These are phyloP conservation scores for Avahi laniger DNA, from an alignment of 2,797 vertebrate genomes.

Conservation along the genomic window DNA sequence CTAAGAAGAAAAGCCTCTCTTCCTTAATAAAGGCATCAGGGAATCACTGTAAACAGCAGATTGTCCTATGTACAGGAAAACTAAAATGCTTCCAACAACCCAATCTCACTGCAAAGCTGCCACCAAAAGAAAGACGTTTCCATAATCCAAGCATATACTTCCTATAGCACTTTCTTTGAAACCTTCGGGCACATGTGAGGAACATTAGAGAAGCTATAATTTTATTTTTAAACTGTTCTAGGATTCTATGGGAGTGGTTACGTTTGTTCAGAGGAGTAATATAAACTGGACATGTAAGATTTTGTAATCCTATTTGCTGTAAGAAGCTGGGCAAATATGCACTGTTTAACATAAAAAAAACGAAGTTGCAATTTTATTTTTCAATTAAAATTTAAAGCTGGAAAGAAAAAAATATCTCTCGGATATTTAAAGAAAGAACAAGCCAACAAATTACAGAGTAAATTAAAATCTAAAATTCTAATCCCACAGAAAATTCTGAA, in stretches of 20 bases:
- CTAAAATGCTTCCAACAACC: background rate
- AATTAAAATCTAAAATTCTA: background rate
- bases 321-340: conserved; percentile 49
- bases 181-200: background rate
- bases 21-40: background rate
- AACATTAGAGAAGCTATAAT: rapidly evolving
- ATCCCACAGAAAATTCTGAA: conserved; percentile 32
- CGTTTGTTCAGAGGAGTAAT: conserved; percentile 56
- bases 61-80: background rate
- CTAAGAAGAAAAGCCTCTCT: background rate
- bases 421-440: background rate
- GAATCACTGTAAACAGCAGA: background rate
- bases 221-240: background rate
- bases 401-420: conserved; percentile 23
- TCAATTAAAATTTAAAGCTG: conserved; percentile 46
- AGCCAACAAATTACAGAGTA: rapidly evolving
- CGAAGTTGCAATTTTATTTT: conserved; percentile 41
- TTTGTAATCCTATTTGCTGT: conserved; percentile 67
- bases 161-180: background rate
- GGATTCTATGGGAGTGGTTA: background rate
- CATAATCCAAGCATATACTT: background rate
- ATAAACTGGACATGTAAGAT: conserved; percentile 8
- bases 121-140: background rate
- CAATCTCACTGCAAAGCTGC: background rate
- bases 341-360: background rate